Conservation (phyloP, 2,797 vertebrate species). For the Phoxinus dragarum region DNA sequence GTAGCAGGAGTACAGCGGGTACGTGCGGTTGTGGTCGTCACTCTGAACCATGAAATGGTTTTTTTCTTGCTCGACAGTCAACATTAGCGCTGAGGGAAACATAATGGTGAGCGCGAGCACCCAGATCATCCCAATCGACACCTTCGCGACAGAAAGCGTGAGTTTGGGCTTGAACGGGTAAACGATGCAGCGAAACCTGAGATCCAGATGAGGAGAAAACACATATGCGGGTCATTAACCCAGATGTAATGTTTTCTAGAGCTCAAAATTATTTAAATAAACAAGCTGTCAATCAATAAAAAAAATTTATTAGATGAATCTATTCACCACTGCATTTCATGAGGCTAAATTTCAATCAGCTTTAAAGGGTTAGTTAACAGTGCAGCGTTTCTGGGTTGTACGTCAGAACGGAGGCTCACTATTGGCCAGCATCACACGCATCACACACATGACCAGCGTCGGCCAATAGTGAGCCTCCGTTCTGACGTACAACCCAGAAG, state of each 20-base stretch:
- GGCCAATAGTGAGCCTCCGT: no score
- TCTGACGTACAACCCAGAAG: no score
- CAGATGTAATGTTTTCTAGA: background rate
- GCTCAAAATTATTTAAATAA: no score
- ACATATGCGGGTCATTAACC: background rate
- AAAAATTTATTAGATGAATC: no score
- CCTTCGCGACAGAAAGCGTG: constrained; percentile 57
- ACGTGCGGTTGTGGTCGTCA: constrained; percentile 52
- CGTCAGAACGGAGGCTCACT: no score
- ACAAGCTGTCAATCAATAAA: no score
- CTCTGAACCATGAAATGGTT: constrained; percentile 57
- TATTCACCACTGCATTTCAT: no score
- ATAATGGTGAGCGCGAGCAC: constrained; percentile 64
- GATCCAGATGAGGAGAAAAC: constrained; percentile 15
- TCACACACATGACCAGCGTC: no score
- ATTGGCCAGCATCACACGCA: no score
- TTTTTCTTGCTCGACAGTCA: constrained; percentile 57
- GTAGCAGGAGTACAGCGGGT: constrained; percentile 66
- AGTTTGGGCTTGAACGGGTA: constrained; percentile 68
- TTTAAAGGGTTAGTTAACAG: no score
- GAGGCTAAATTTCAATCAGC: no score
- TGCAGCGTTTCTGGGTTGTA: no score
- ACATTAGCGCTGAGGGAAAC: constrained; percentile 64
- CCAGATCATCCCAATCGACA: constrained; percentile 63
- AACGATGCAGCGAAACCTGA: constrained; percentile 68